Base-by-base conservation (phyloP, 1,140 invertebrate species). In the Drosophila mojavensis region DNA sequence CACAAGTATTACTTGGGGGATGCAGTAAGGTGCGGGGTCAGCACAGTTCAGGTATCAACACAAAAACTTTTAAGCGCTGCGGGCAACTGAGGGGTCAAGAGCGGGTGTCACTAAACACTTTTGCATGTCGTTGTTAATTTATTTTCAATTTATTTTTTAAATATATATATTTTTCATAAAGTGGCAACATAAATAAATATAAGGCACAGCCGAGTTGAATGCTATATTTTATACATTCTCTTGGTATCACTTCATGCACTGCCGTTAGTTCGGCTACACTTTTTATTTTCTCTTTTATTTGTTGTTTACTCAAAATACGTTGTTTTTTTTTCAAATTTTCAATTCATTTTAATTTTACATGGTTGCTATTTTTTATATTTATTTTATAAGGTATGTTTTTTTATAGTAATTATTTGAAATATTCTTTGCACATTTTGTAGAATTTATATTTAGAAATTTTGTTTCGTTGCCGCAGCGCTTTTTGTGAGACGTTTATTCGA, bases 391-490 rank as follows among this genome's bases (percentile, higher is more conserved):
- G 56, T 74, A 36, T 63, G 41, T n/a, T n/a, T 71, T 73, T 70
- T 36, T 15, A 69, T 56, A 5, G n/a, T 24, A 10, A 36, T 72
- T 55, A 47, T 47, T 65, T 54, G 15, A 45, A 48, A 17, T 63
- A 61, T 60, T 17, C 11, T 51, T 47, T 26, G 45, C 33, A 56
- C 36, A 60, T 67, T 58, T 36, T n/a, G 9, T 43, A 36, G 11
- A 50, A 26, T 30, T 81, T 17, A 20, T 17, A 47, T 81, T 63
- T 54, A 10, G 66, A 78, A 48, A 48, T 64, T 73, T 43, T 20
- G 24, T 47, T 78, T 78, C 53, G 84, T 89, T 89, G 84, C 84
- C 84, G 84, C 84, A 89, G 84, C 84, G 84, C 84, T 78, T 78
- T 81, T 50, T 51, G 17, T 36, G 28, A 24, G 53, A 48, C 39